A percentile compares a stretch with the other conserved stretches of the same genome.
phyloP scores from a whole-genome alignment of 2,888 invertebrate species.

The Ormyrus rosae region DNA sequence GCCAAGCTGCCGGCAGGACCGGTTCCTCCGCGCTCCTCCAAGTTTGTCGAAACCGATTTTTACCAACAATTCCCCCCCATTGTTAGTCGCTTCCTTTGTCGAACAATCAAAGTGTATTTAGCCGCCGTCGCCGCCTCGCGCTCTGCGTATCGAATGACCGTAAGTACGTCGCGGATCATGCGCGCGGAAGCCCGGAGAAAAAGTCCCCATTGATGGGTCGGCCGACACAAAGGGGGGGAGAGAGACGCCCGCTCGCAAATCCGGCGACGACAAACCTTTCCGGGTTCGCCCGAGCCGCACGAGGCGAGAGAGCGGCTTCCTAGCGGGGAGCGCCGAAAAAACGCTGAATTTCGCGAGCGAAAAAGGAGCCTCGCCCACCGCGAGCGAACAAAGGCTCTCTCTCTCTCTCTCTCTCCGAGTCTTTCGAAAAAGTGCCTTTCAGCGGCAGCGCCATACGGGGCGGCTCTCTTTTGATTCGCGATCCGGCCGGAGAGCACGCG shows the following conservation, averaged over 20 bases:
- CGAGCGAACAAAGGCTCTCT: conserved; percentile 47
- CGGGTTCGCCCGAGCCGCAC: conserved; percentile 47
- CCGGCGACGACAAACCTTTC: conserved; percentile 17
- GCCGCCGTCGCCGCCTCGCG: neutral
- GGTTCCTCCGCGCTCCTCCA: conserved; percentile 7
- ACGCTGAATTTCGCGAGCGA: conserved; percentile 58
- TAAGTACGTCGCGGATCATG: conserved; percentile 27
- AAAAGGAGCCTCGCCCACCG: conserved; percentile 49
- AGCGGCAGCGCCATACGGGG: conserved; percentile 19
- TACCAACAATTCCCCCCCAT: conserved; percentile 21
- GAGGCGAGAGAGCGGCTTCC: conserved; percentile 17
- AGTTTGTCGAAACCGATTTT: conserved; percentile 36
- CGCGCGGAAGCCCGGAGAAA: conserved; percentile 33
- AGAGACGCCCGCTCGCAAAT: conserved; percentile 11
- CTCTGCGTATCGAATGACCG: conserved; percentile 27
- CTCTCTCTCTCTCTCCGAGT: neutral
- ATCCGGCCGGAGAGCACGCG: conserved; percentile 18
- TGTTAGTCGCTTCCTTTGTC: conserved; percentile 35
- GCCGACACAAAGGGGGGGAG: conserved; percentile 15
- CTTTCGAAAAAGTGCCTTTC: conserved; percentile 54
- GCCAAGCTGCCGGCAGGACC: conserved; percentile 9
- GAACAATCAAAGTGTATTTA: conserved; percentile 35
- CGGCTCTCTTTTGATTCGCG: conserved; percentile 62
- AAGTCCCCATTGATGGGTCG: conserved; percentile 44
- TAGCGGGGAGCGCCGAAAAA: conserved; percentile 19